phyloP scores from a whole-genome alignment of 2,888 invertebrate genomes.

The Cactoblastis cactorum region DNA sequence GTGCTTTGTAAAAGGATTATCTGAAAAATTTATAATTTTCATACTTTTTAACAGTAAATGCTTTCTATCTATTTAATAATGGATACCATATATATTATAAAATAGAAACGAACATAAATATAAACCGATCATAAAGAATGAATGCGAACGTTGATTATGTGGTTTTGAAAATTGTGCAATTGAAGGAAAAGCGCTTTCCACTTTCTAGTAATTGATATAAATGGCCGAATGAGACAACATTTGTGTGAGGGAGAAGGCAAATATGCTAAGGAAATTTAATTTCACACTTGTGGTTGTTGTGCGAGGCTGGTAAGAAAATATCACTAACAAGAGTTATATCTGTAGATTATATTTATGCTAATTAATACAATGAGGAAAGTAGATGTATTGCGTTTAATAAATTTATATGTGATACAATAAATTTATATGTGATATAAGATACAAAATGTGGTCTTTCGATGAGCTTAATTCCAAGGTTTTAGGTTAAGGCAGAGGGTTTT shows the following conservation, averaged over 20 bases:
- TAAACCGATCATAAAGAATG: background rate
- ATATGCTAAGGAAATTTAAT: slow-evolving; percentile 14
- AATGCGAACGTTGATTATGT: slow-evolving; percentile 9
- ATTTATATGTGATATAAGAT: too few species aligned
- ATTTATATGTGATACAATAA: too few species aligned
- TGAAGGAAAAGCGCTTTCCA: slow-evolving; percentile 33
- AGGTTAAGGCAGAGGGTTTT: too few species aligned
- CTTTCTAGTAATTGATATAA: slow-evolving; percentile 42
- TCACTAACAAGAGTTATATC: background rate
- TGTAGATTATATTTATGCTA: background rate
- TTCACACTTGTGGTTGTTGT: background rate
- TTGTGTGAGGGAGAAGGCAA: slow-evolving; percentile 12
- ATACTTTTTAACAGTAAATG: too few species aligned
- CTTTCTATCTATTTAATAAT: background rate
- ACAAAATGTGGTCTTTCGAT: too few species aligned
- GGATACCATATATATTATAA: background rate
- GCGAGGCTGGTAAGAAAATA: background rate
- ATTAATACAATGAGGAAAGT: too few species aligned
- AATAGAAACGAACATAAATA: background rate
- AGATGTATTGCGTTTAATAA: too few species aligned
- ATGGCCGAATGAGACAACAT: slow-evolving; percentile 25
- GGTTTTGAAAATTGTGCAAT: slow-evolving; percentile 29
- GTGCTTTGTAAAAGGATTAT: too few species aligned
- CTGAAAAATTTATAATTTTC: too few species aligned
- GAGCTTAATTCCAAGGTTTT: too few species aligned